Conservation (phyloP, 1,140 invertebrate species). For the Micrasema longulum region DNA sequence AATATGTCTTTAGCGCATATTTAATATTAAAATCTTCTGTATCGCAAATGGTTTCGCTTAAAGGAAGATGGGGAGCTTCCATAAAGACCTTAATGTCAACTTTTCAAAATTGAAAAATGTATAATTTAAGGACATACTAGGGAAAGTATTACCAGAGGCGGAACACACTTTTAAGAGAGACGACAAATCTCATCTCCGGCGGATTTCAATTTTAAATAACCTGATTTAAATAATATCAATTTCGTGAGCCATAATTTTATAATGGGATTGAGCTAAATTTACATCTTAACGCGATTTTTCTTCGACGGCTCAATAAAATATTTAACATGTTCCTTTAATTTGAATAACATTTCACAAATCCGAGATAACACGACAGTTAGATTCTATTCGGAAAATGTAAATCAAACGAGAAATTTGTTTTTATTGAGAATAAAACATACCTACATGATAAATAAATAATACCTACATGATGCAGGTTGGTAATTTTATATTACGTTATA, state of each 20-base stretch:
- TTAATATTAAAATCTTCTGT: too few species aligned
- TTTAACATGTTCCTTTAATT: background rate
- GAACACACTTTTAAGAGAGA: background rate
- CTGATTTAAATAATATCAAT: slow-evolving; percentile 19
- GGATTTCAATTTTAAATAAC: slow-evolving; percentile 27
- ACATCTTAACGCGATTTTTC: background rate
- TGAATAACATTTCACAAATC: background rate
- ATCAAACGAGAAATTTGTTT: background rate
- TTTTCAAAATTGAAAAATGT: background rate
- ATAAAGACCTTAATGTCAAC: background rate
- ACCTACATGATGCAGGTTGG: too few species aligned
- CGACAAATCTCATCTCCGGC: slow-evolving; percentile 20
- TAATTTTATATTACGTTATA: too few species aligned
- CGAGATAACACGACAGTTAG: background rate
- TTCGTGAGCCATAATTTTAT: background rate
- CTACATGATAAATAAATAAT: too few species aligned
- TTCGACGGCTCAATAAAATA: background rate
- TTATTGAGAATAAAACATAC: too few species aligned
- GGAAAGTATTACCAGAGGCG: background rate
- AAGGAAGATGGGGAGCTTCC: background rate
- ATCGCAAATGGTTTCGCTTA: background rate
- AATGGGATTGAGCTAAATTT: too few species aligned
- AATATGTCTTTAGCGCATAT: too few species aligned
- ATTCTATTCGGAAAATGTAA: background rate
- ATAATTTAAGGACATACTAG: background rate